Percentiles rank a stretch among this genome's conserved stretches.
These are phyloP conservation scores for Scaptomyza hsui DNA, from an alignment of 1,140 invertebrate species.

Conservation along the genomic window DNA sequence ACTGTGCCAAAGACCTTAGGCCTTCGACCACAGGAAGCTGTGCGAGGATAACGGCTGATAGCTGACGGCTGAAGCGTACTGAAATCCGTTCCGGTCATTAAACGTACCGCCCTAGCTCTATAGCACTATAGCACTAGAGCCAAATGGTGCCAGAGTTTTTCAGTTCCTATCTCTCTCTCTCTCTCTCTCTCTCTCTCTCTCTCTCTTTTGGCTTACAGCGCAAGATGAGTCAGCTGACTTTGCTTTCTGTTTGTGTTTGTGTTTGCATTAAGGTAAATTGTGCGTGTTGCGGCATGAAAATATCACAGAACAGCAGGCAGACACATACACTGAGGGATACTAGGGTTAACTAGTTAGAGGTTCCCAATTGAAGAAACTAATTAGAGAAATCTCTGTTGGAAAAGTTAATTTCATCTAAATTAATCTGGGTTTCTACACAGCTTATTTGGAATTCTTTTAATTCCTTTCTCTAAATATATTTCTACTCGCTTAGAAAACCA, in stretches of 20 bases:
- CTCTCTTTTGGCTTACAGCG: conserved; percentile 19
- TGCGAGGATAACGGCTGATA: conserved; percentile 66
- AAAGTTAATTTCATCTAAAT: no score
- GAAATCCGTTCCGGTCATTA: conserved; percentile 83
- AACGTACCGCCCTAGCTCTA: conserved; percentile 70
- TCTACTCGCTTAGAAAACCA: no score
- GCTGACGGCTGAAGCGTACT: conserved; percentile 56
- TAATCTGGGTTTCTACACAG: no score
- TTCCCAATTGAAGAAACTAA: no score
- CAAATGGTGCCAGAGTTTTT: conserved; percentile 28
- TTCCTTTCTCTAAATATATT: no score
- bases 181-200: no score
- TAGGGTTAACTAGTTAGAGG: no score
- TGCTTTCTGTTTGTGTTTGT: conserved; percentile 69
- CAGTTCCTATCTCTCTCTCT: conserved; percentile 5
- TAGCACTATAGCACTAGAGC: no score
- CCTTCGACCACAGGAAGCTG: conserved; percentile 57
- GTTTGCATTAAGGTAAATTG: conserved; percentile 64
- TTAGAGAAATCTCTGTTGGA: no score
- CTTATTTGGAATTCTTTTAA: no score
- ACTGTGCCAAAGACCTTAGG: conserved; percentile 54
- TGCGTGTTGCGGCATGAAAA: conserved; percentile 78
- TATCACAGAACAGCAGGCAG: conserved; percentile 41
- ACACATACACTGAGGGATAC: conserved; percentile 12
- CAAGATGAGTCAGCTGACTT: conserved; percentile 79